Conservation (phyloP, 35 echinoderm and acorn worm genomes). For the Acanthaster planci region DNA sequence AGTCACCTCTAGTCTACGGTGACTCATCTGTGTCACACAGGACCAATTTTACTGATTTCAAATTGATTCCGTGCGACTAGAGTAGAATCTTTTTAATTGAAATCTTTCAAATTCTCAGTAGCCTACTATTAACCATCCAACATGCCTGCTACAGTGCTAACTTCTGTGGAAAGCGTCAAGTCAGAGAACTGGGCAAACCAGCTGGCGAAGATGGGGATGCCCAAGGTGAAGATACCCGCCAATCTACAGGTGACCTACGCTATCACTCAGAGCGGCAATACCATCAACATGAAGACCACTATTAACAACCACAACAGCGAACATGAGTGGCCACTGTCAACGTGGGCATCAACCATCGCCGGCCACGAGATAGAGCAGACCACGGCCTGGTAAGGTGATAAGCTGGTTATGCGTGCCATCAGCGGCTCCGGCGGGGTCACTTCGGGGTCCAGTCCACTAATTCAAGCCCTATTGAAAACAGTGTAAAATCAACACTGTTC, state of each 20-base stretch:
- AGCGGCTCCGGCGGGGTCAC: not conserved
- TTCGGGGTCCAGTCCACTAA: not conserved
- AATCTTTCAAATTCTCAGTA: too few species aligned
- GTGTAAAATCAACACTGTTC: too few species aligned
- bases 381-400: not conserved
- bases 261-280: not conserved
- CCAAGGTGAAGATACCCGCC: not conserved
- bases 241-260: not conserved
- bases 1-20: too few species aligned
- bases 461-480: too few species aligned
- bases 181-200: not conserved
- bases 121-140: too few species aligned
- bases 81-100: too few species aligned
- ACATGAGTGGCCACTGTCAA: not conserved
- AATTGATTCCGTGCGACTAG: too few species aligned
- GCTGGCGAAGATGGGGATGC: not conserved
- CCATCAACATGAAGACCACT: conserved; percentile 16
- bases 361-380: not conserved
- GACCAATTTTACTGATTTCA: too few species aligned
- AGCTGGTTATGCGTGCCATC: not conserved
- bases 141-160: not conserved
- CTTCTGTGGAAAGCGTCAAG: not conserved
- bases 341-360: not conserved
- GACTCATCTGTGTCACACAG: too few species aligned
- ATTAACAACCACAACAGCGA: not conserved